phyloP scores from a whole-genome alignment of 2,888 invertebrate species.

The Apantesis nais region DNA sequence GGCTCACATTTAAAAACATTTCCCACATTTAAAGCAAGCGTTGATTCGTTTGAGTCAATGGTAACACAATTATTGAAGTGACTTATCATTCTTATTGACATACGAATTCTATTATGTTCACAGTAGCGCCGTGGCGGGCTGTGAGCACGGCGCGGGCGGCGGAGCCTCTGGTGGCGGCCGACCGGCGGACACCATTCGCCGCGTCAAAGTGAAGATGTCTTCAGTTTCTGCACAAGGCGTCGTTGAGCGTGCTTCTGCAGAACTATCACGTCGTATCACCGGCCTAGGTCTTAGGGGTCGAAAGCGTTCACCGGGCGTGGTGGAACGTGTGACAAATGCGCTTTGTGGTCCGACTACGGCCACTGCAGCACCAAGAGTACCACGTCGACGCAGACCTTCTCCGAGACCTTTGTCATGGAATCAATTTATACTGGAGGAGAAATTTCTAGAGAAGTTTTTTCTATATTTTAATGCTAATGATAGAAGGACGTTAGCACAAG shows the following conservation, averaged over 20 bases:
- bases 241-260: conserved; percentile 96
- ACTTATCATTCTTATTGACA: not conserved
- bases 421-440: conserved; percentile 93
- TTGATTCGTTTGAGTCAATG: too few relatives aligned
- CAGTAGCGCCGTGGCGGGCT: conserved; percentile 80
- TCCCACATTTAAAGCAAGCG: not conserved
- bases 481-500: conserved; percentile 91
- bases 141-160: conserved; percentile 74
- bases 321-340: conserved; percentile 95
- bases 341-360: conserved; percentile 89
- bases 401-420: conserved; percentile 88
- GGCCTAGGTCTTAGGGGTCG: conserved; percentile 90
- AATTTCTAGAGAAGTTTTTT: conserved; percentile 94
- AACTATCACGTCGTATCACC: conserved; percentile 95
- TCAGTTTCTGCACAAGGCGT: conserved; percentile 95
- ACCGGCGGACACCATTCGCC: conserved; percentile 77
- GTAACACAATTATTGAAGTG: not conserved
- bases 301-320: conserved; percentile 88
- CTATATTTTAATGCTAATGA: conserved; percentile 92
- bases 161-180: conserved; percentile 67
- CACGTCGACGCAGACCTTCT: conserved; percentile 79
- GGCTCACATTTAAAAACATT: not conserved
- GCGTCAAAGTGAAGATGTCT: conserved; percentile 88
- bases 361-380: conserved; percentile 68
- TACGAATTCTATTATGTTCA: conserved; percentile 13